phyloP scores from a whole-genome alignment of 2,797 vertebrate genomes.

The Manis crassicaudata region DNA sequence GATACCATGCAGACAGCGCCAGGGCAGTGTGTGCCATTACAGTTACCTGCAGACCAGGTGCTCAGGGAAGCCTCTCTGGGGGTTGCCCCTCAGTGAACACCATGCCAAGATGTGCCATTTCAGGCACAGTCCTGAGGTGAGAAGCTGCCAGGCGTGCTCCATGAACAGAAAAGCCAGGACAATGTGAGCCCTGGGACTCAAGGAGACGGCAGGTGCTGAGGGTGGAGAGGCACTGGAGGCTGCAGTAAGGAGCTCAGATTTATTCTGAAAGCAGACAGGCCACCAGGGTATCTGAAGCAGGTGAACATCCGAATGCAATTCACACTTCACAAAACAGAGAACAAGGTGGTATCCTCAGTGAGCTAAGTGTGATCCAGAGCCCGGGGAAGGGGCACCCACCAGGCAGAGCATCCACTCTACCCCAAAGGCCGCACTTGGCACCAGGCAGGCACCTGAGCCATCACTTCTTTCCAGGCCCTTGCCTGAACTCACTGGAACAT shows the following conservation, averaged over 20 bases:
- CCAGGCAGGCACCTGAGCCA: not conserved
- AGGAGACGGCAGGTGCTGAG: not conserved
- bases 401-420: rapidly evolving
- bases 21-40: rapidly evolving
- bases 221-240: rapidly evolving
- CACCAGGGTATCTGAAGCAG: not conserved
- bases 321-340: not conserved
- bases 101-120: rapidly evolving
- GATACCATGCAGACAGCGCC: rapidly evolving
- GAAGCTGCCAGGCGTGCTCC: not conserved
- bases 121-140: not conserved
- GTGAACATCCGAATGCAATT: rapidly evolving
- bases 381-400: not conserved
- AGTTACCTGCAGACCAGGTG: rapidly evolving
- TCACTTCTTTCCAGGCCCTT: not conserved
- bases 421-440: no score
- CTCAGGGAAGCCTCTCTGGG: not conserved
- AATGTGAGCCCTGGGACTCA: not conserved
- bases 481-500: not conserved
- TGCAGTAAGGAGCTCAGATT: not conserved
- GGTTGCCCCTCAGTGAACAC: not conserved
- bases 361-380: no score
- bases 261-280: not conserved
- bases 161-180: not conserved
- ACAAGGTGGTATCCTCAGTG: not conserved